A percentile compares a stretch with the other conserved stretches of the same genome.
Conservation (phyloP, 2,797 vertebrate genomes). For the Pteropus rufus region DNA sequence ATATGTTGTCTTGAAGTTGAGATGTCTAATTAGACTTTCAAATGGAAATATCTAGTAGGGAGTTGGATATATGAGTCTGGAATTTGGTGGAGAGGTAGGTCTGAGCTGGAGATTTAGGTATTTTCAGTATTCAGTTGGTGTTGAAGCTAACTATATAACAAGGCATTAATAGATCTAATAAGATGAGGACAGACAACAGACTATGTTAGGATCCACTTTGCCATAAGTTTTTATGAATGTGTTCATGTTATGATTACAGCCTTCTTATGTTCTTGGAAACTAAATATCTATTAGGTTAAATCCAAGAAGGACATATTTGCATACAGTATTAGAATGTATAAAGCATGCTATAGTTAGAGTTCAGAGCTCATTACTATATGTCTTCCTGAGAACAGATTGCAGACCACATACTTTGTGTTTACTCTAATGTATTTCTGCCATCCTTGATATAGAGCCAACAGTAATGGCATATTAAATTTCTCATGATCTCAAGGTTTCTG, state of each 20-base stretch:
- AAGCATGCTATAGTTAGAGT: background rate
- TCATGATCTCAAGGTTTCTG: background rate
- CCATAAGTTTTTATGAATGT: background rate
- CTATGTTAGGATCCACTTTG: background rate
- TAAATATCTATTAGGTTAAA: background rate
- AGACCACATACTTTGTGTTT: background rate
- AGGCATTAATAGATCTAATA: background rate
- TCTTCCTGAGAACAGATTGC: background rate
- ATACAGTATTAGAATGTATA: background rate
- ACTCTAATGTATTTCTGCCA: background rate
- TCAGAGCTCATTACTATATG: background rate
- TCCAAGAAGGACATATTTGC: background rate
- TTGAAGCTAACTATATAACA: background rate
- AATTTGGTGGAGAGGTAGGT: background rate
- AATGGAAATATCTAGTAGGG: background rate
- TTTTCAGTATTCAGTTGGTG: background rate
- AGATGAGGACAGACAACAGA: background rate
- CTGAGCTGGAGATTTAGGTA: background rate
- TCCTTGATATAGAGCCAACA: background rate
- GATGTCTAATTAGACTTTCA: background rate
- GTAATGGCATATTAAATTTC: background rate
- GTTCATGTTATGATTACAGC: background rate
- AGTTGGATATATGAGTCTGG: background rate
- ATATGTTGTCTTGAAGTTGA: background rate
- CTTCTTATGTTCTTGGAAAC: background rate